Evolutionary conservation across 2,797 vertebrate species (phyloP).

Genomic region (Sebastes minor): DNA sequence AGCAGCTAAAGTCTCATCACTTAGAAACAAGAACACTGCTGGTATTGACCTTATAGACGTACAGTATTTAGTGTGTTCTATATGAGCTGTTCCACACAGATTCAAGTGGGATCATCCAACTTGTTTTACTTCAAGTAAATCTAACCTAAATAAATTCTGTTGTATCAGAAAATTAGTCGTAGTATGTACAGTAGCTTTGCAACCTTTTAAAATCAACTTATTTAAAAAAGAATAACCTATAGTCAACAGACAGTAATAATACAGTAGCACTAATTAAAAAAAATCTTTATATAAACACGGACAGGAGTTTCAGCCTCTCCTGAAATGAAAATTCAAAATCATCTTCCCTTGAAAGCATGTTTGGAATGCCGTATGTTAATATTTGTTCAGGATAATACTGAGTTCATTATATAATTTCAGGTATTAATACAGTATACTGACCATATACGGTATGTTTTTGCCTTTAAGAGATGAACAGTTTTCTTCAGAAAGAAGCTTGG

Average conservation of each 20-base stretch:
- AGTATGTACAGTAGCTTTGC: background rate
- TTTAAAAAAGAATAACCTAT: background rate
- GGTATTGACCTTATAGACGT: too few species aligned
- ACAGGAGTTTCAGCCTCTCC: background rate
- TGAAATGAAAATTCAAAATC: background rate
- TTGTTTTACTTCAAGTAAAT: background rate
- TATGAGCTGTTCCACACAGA: background rate
- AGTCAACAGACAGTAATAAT: background rate
- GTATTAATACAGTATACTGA: background rate
- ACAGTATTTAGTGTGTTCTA: background rate
- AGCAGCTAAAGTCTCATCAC: too few species aligned
- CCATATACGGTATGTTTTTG: background rate
- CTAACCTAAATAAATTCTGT: background rate
- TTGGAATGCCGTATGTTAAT: background rate
- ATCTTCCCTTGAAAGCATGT: rapidly evolving
- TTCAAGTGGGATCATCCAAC: background rate
- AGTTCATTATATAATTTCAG: background rate
- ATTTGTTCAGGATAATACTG: background rate
- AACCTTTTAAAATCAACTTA: background rate
- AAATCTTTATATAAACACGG: background rate
- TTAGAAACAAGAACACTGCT: too few species aligned
- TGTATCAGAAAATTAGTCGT: background rate
- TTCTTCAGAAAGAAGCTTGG: background rate
- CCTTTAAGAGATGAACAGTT: background rate
- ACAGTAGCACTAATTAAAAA: background rate